Base-by-base conservation (phyloP, 2,888 invertebrate species). In the Eupithecia pulchellata region DNA sequence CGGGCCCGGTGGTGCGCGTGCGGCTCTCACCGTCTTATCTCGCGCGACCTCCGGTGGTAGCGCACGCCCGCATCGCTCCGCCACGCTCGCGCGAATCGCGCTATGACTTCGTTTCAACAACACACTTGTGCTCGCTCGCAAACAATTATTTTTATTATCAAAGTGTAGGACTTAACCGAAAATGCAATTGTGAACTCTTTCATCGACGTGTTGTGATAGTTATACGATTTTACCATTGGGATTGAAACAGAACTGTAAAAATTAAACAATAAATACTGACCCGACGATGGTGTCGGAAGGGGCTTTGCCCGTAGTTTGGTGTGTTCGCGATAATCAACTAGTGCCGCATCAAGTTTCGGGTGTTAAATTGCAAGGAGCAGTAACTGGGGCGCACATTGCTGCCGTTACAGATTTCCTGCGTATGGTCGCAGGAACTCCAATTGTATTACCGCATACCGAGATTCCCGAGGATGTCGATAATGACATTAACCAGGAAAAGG, bases 291-390 rank as follows among this genome's bases (percentile, higher is more conserved):
- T 96, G 88, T 95, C 96, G 77, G 94, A 95, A 87, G 95, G 95
- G 88, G 91, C 94, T 84, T 81, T 95, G 90, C 94, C 95, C 90
- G 96, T 96, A 81, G 96, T 96, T 87, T 96, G 96, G 96, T 96
- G 96, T 93, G 93, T 95, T 86, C 95, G 96, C 89, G 95, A 96
- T 92, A 95, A 96, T 90, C 95, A 95, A 87, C 95, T 96, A 94
- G 95, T 96, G 86, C 96, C 96, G 78, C 95, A 96, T 77, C 96
- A 96, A 87, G 93, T 96, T 79, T 96, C 96, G 72, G 96, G 96
- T 81, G 96, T 96, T 78, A 93, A 96, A 80, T 93, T 96, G 81
- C 96, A 96, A 86, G 96, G 96, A 74, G 95, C 95, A 72, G 93
- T 96, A 74, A 96, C 96, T 34, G 95, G 95, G 81, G 96, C 96